These are phyloP conservation scores for Paracyclopina nana DNA, from an alignment of 1,140 invertebrate species.

Conservation along the genomic window DNA sequence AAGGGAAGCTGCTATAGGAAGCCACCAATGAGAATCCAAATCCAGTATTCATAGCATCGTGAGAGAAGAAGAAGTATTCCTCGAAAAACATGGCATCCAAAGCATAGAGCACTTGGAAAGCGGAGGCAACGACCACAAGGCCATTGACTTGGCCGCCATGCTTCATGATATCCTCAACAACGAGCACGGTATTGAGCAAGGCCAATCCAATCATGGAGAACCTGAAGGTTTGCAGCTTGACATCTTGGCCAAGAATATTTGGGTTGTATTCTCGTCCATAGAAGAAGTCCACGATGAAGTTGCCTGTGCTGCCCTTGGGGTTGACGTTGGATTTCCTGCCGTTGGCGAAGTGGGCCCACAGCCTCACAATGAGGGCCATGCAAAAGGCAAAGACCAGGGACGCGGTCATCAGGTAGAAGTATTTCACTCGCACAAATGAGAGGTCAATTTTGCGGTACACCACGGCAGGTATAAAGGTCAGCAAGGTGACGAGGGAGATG, in stretches of 20 bases:
- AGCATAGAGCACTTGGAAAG: conserved; percentile 13
- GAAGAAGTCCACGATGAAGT: conserved; percentile 13
- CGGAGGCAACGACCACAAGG: conserved; percentile 3
- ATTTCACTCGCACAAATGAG: conserved; percentile 4
- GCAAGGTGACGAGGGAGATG: neutral
- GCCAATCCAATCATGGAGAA: conserved; percentile 12
- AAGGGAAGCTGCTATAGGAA: conserved; percentile 14
- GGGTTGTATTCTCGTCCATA: conserved; percentile 14
- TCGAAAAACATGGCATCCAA: conserved; percentile 15
- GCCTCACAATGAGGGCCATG: neutral
- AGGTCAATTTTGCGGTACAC: conserved; percentile 7
- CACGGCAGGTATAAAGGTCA: conserved; percentile 8
- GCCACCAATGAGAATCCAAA: conserved; percentile 5
- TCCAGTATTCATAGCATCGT: conserved; percentile 15
- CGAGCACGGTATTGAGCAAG: conserved; percentile 7
- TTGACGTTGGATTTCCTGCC: conserved; percentile 5
- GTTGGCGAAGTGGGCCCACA: neutral
- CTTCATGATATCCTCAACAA: conserved; percentile 1
- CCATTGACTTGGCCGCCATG: neutral
- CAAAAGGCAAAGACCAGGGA: neutral
- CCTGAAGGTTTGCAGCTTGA: conserved; percentile 13
- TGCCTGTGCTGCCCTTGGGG: conserved; percentile 12
- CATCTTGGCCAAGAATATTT: neutral
- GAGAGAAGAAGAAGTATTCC: conserved; percentile 14
- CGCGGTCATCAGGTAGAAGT: conserved; percentile 13